Evolutionary conservation across 2,888 invertebrate species (phyloP).

Genomic region (Ectobius pallidus): DNA sequence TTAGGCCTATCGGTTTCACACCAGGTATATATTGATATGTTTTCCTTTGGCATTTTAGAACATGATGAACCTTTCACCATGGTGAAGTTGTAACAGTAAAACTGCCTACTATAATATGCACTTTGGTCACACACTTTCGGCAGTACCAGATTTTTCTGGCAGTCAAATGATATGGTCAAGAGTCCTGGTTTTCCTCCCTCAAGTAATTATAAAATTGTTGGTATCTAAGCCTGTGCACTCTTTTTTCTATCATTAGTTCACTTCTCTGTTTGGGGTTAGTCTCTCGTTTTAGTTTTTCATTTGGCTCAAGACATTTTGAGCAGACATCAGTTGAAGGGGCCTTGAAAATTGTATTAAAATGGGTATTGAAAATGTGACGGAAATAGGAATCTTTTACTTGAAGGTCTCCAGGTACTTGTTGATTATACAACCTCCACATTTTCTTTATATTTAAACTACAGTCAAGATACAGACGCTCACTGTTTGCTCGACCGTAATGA

Average conservation of each 20-base stretch:
- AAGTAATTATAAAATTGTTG: background rate
- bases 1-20: conserved; percentile 9
- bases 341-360: background rate
- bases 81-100: background rate
- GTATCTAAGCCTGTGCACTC: background rate
- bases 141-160: background rate
- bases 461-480: conserved; percentile 20
- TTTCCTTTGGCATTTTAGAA: background rate
- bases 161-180: background rate
- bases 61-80: background rate
- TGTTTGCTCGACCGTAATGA: background rate
- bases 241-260: background rate
- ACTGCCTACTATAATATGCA: background rate
- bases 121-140: background rate
- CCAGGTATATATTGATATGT: conserved; percentile 15
- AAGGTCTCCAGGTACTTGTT: conserved; percentile 1
- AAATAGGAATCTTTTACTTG: conserved; percentile 2
- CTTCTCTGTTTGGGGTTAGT: background rate
- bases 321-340: background rate
- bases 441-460: conserved; percentile 18
- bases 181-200: background rate
- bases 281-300: too few relatives aligned
- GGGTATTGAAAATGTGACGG: conserved; percentile 9
- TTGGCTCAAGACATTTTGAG: background rate
- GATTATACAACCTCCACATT: conserved; percentile 15